Base-by-base conservation (phyloP, 2,113 vertebrate genomes). In the Stigmatopora nigra region DNA sequence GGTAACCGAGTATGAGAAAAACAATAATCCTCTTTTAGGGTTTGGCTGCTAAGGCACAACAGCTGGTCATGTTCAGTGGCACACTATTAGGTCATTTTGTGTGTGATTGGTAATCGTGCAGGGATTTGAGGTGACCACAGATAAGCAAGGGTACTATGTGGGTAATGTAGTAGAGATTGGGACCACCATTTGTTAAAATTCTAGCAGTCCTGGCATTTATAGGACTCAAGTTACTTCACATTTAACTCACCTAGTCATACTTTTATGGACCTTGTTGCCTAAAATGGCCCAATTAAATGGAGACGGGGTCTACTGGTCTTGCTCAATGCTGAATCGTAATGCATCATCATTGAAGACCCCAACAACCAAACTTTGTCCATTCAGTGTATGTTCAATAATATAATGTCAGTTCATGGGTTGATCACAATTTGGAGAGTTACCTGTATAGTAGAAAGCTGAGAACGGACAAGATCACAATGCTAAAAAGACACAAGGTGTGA, bases 1-100 rank as follows among this genome's bases (percentile, higher is more conserved):
- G 61, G 79, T 65, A 75, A 82, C 78, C 65, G 41, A 64, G 48
- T 57, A 74, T 57, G 83, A 84, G 65, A 58, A 71, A 87, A 87
- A 87, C 80, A 87, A 82, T 84, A 84, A 85, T 85, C 81, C 78
- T 79, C 78, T 80, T 83, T 80, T 74, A 78, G 78, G 53, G 68
- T 49, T 68, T 35, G 22, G 73, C 73, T 67, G 69, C 72, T 55
- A 44, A 76, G 68, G 66, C 71, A 76, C 72, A 81, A 78, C 84
- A 88, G 84, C 83, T 85, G 84, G 74, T 66, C 57, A 70, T 48
- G 63, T 17, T 64, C 61, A 61, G 65, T 70, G 45, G 38, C 61
- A 55, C 68, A 53, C 55, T 25, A 67, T 76, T 55, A 46, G 59
- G 59, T 61, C 41, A 22, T 61, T 60, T 61, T 49, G 31, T 51